Base-by-base conservation (phyloP, 2,888 invertebrate genomes). In the Latheticus oryzae region DNA sequence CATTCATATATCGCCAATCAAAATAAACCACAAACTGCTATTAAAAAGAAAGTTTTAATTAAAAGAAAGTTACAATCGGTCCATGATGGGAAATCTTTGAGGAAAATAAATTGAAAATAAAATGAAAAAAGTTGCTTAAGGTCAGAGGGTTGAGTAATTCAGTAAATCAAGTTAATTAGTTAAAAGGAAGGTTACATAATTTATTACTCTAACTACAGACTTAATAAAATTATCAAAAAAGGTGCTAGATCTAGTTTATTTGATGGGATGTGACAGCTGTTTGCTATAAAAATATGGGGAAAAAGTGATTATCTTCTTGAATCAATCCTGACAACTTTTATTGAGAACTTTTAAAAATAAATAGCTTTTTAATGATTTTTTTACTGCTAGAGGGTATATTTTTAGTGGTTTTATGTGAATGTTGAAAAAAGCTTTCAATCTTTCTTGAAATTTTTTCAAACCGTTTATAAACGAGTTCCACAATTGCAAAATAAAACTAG, bases 181-280 rank as follows among this genome's bases (percentile, higher is more conserved):
- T 12, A 42, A 42, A 42, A 28, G 16, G 16, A 11, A 42, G 42
- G 32, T 45, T 24, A 32, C 21, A 19, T 45, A 45, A 45, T 45
- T 45, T 45, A 45, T 45, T 17, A 45, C 32, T 32, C 21, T 30
- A 45, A 42, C 42, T 26, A 17, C 42, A 42, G 42, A 42, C 42
- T 19, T 32, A 45, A 33, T 45, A 30, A 45, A 45, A 32, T 45
- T 45, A 32, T 19, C 45, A 33, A 45, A 45, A 21, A 32, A 26
- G n/a, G 32, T 32, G 19, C 12, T 21, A 42, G 17, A 42, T 28
- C 16, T 26, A 42, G 26, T 42, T 42, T 8, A 32, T 16, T 9
- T 45, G 21, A 45, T 32, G 19, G 30, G 17, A 30, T 11, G 45
- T 45, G 45, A 45, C 45, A 45, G 45, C 45, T 45, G 45, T 17